Conservation (phyloP, 2,888 invertebrate genomes). For the Heliothis peltigera region DNA sequence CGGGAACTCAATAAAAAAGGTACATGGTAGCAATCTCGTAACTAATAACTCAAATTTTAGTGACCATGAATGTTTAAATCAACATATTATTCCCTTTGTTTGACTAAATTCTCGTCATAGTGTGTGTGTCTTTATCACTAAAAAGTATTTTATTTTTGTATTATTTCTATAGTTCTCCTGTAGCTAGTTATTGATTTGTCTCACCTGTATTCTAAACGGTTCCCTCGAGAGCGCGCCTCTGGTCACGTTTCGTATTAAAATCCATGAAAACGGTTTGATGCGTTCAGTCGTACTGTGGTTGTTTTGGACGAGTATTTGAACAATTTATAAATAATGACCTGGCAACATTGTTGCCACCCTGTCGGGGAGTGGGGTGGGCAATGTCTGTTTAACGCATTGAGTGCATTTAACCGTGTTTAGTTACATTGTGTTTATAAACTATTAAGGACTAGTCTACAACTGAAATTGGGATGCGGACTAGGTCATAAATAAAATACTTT, state of each 20-base stretch:
- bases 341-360: conserved; percentile 5
- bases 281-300: not conserved
- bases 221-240: not conserved
- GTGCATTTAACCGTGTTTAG: not conserved
- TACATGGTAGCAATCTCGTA: no score
- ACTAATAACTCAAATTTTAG: no score
- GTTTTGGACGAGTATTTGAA: not conserved
- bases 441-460: not conserved
- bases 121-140: no score
- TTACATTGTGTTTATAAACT: not conserved
- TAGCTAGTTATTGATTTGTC: not conserved
- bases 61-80: no score
- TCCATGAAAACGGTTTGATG: conserved; percentile 19
- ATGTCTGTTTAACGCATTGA: not conserved
- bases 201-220: not conserved
- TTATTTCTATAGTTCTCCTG: no score
- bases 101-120: no score
- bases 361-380: not conserved
- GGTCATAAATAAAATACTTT: no score
- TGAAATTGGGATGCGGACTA: no score
- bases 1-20: no score
- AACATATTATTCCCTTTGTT: no score
- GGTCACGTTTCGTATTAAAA: conserved; percentile 15
- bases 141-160: no score
- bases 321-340: conserved; percentile 3